Evolutionary conservation across 2,888 invertebrate genomes (phyloP).

Genomic region (Eupithecia vulgata): DNA sequence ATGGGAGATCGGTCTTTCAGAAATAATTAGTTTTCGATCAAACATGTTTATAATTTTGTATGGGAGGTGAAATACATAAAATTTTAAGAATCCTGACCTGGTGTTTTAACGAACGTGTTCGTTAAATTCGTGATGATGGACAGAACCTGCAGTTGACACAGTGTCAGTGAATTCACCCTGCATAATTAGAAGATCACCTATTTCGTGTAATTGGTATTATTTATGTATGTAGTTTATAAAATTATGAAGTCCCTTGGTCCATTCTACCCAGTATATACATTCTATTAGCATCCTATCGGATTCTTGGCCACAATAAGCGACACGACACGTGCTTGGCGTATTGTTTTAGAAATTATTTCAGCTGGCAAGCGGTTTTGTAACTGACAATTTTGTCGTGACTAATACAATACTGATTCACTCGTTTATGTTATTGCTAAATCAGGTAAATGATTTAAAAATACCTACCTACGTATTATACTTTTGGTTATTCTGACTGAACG

Average conservation of each 20-base stretch:
- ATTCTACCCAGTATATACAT: conserved; percentile 1
- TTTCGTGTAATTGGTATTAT: neutral
- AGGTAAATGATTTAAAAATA: conserved; percentile 1
- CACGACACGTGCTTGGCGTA: conserved; percentile 39
- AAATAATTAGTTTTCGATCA: too few species aligned
- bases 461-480: neutral
- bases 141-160: too few species aligned
- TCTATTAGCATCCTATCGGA: conserved; percentile 37
- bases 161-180: too few species aligned
- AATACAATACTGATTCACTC: conserved; percentile 26
- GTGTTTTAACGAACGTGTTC: too few species aligned
- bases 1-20: too few species aligned
- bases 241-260: neutral
- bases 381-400: conserved; percentile 22
- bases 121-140: too few species aligned
- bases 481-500: neutral
- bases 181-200: neutral
- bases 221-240: neutral
- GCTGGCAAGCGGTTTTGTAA: conserved; percentile 29
- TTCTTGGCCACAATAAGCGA: conserved; percentile 42
- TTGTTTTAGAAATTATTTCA: conserved; percentile 36
- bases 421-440: neutral
- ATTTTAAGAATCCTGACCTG: too few species aligned
- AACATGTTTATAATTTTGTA: too few species aligned
- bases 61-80: too few species aligned